These are phyloP conservation scores for Pemphredon lugubris DNA, from an alignment of 2,888 invertebrate species.

Conservation along the genomic window DNA sequence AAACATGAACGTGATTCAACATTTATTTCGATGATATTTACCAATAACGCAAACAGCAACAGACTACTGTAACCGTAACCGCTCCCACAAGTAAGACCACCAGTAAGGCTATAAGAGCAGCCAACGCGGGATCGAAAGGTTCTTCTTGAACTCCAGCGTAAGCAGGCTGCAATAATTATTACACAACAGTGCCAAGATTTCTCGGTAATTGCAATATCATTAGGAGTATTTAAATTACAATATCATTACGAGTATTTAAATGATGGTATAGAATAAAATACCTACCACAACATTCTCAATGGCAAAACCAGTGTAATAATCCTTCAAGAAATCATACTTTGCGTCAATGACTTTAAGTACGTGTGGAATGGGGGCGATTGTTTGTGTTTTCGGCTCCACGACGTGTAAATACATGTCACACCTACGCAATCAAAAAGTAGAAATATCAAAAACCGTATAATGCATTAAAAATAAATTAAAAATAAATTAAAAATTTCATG, in stretches of 20 bases:
- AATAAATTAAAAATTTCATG: too few relatives aligned
- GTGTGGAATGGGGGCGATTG: slow-evolving; percentile 89
- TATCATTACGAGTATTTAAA: background rate
- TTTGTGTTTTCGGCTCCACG: slow-evolving; percentile 88
- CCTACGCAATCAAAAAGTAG: slow-evolving; percentile 81
- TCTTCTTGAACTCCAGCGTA: slow-evolving; percentile 86
- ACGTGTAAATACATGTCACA: slow-evolving; percentile 93
- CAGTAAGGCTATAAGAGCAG: slow-evolving; percentile 91
- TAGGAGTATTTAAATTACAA: background rate
- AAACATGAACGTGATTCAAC: background rate
- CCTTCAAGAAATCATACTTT: slow-evolving; percentile 92
- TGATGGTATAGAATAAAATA: too few relatives aligned
- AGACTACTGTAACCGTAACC: slow-evolving; percentile 92
- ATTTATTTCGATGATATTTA: slow-evolving; percentile 78
- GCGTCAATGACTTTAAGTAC: slow-evolving; percentile 91
- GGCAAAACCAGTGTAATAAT: slow-evolving; percentile 88
- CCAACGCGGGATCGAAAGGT: slow-evolving; percentile 92
- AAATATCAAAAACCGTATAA: background rate
- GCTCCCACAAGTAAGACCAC: slow-evolving; percentile 93
- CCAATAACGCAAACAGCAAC: slow-evolving; percentile 94
- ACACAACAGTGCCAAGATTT: too few relatives aligned
- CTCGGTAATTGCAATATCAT: too few relatives aligned
- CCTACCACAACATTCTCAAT: slow-evolving; percentile 87
- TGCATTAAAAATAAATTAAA: background rate
- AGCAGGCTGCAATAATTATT: slow-evolving; percentile 82